Evolutionary conservation across 1,140 invertebrate genomes (phyloP).

Genomic region (Formica selysi): DNA sequence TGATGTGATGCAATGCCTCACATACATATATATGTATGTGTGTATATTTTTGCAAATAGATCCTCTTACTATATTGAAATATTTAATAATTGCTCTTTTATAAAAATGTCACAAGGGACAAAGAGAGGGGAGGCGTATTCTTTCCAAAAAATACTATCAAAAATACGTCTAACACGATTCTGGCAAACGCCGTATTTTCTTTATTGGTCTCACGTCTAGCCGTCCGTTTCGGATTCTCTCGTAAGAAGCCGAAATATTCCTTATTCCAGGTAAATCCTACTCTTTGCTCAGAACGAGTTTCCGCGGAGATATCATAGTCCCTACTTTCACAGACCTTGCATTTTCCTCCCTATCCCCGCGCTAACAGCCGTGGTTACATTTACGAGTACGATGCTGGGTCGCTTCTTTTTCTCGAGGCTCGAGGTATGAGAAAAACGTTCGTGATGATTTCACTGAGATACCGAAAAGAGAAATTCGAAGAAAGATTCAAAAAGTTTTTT

Average conservation of each 20-base stretch:
- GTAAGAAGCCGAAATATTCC: slow-evolving; percentile 62
- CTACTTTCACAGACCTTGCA: slow-evolving; percentile 36
- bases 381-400: slow-evolving; percentile 31
- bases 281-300: slow-evolving; percentile 55
- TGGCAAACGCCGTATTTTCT: slow-evolving; percentile 42
- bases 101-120: background rate
- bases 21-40: too few species aligned
- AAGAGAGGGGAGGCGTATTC: background rate
- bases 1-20: background rate
- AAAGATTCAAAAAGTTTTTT: background rate
- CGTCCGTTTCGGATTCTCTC: slow-evolving; percentile 35
- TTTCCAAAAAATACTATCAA: background rate
- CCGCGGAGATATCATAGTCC: slow-evolving; percentile 26
- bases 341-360: slow-evolving; percentile 2
- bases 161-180: slow-evolving; percentile 26
- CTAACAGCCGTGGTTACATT: slow-evolving; percentile 53
- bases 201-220: slow-evolving; percentile 56
- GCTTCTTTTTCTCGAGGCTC: slow-evolving; percentile 21
- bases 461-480: background rate
- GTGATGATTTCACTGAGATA: background rate
- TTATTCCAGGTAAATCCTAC: slow-evolving; percentile 62
- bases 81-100: slow-evolving; percentile 3
- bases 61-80: background rate
- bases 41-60: background rate
- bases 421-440: background rate